Conservation (phyloP, 1,140 invertebrate species). For the Zeugodacus cucurbitae region DNA sequence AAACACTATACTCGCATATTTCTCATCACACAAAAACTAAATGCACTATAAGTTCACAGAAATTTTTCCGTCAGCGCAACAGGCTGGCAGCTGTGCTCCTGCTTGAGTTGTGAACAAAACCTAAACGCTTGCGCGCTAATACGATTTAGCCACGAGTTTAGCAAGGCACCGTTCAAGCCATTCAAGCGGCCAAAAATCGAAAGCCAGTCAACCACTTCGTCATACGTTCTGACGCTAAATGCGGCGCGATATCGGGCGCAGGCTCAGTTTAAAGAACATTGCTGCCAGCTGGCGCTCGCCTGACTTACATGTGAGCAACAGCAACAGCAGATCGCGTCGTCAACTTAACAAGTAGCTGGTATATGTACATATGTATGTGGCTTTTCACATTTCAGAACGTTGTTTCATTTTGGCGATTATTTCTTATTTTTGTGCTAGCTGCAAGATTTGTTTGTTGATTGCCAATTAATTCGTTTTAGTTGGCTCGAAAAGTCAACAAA, state of each 20-base stretch:
- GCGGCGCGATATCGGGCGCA: conserved; percentile 27
- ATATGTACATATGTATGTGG: neutral
- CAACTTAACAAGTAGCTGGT: neutral
- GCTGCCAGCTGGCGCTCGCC: neutral
- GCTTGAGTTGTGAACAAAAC: neutral
- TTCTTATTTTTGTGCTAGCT: neutral
- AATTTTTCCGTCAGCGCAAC: neutral
- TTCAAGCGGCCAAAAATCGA: neutral
- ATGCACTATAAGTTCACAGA: neutral
- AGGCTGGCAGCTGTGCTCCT: neutral
- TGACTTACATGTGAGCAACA: conserved; percentile 10
- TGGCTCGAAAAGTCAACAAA: neutral
- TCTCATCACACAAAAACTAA: neutral
- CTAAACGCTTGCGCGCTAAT: neutral
- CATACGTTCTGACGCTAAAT: conserved; percentile 44
- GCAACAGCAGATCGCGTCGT: neutral
- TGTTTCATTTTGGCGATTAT: neutral
- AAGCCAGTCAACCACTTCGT: conserved; percentile 39
- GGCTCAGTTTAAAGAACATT: conserved; percentile 44
- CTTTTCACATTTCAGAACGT: neutral
- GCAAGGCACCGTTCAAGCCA: neutral
- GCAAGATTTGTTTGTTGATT: conserved; percentile 10
- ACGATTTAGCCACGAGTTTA: neutral
- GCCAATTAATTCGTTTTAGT: conserved; percentile 3
- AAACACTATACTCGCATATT: neutral